phyloP scores from a whole-genome alignment of 2,888 invertebrate species.

The Clunio marinus region DNA sequence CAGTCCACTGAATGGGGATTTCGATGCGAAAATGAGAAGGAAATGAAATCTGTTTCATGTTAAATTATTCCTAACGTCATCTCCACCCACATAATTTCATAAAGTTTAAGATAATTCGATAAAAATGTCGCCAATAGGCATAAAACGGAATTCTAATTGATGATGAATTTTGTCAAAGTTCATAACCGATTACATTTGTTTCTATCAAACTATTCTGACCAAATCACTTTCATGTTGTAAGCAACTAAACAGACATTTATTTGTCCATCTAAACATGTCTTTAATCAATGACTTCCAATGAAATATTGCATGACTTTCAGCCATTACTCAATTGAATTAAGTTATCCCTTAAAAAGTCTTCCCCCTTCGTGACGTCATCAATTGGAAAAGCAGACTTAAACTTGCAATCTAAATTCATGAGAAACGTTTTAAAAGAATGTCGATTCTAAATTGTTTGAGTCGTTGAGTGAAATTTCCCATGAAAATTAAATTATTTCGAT shows the following conservation, averaged over 20 bases:
- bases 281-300: no score
- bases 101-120: not conserved
- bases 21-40: not conserved
- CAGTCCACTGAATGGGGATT: constrained; percentile 13
- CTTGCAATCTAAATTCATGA: constrained; percentile 3
- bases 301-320: not conserved
- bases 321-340: not conserved
- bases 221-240: not conserved
- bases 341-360: not conserved
- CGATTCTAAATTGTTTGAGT: not conserved
- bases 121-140: constrained; percentile 6
- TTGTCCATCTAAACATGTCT: not conserved
- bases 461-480: constrained; percentile 19
- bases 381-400: constrained; percentile 13
- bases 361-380: not conserved
- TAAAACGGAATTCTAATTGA: not conserved
- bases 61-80: not conserved
- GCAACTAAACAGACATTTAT: not conserved
- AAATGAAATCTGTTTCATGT: not conserved
- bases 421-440: constrained; percentile 5
- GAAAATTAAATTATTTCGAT: not conserved
- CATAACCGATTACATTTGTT: not conserved
- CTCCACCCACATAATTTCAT: not conserved
- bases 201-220: not conserved
- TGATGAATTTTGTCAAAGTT: not conserved